These are phyloP conservation scores for Podarcis raffonei DNA, from an alignment of 2,113 vertebrate genomes.

Conservation along the genomic window DNA sequence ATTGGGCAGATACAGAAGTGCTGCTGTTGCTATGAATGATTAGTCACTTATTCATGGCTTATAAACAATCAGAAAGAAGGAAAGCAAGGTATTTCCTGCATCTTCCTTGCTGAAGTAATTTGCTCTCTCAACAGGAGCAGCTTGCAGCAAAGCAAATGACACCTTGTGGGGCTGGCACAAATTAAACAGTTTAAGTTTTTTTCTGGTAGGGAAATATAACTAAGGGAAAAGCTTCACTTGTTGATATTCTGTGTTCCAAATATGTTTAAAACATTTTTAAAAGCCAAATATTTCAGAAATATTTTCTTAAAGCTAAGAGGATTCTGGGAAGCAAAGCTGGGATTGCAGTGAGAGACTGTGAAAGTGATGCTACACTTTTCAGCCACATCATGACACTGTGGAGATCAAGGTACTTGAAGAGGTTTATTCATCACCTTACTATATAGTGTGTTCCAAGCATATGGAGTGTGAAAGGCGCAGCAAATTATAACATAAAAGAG, in stretches of 20 bases:
- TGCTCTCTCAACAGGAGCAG: too few relatives aligned
- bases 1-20: too few relatives aligned
- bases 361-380: not conserved
- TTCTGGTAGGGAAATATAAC: too few relatives aligned
- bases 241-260: not conserved
- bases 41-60: too few relatives aligned
- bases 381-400: not conserved
- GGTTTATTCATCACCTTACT: not conserved
- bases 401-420: not conserved
- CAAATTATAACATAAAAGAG: not conserved
- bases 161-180: too few relatives aligned
- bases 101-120: too few relatives aligned
- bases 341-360: not conserved
- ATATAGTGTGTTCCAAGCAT: accelerated
- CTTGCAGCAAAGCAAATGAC: too few relatives aligned
- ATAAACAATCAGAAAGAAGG: too few relatives aligned
- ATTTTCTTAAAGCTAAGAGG: not conserved
- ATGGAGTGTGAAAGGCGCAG: conserved; percentile 8
- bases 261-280: not conserved
- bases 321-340: not conserved
- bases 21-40: too few relatives aligned
- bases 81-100: too few relatives aligned
- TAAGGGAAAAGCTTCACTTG: too few relatives aligned
- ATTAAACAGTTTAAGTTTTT: too few relatives aligned
- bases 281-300: conserved; percentile 25